phyloP scores from a whole-genome alignment of 64 coral and sea anemone genomes.

The Orbicella faveolata region DNA sequence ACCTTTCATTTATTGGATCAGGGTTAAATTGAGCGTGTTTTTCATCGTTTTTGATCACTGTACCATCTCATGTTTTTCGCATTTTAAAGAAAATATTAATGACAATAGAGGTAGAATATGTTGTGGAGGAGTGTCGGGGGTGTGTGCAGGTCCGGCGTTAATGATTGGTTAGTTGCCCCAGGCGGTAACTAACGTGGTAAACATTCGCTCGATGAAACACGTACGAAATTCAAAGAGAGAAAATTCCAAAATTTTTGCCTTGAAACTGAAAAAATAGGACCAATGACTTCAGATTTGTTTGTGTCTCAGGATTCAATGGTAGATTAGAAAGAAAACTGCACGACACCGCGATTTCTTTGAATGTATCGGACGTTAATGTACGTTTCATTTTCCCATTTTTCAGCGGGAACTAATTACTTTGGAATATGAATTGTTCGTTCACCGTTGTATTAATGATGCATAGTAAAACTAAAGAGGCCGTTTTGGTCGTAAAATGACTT shows the following conservation, averaged over 20 bases:
- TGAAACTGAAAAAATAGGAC: background rate
- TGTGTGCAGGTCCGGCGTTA: background rate
- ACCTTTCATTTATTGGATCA: background rate
- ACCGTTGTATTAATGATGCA: too few relatives aligned
- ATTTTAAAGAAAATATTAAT: background rate
- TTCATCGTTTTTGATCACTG: background rate
- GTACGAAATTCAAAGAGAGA: background rate
- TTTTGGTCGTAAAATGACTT: too few relatives aligned
- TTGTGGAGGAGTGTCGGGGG: conserved; percentile 8
- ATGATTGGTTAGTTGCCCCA: conserved; percentile 5
- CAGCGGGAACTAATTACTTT: too few relatives aligned
- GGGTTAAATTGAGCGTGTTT: background rate
- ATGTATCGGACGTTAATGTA: too few relatives aligned
- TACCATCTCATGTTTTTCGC: background rate
- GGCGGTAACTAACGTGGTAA: background rate
- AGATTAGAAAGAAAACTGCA: too few relatives aligned
- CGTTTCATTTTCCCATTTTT: too few relatives aligned
- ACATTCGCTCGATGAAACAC: background rate
- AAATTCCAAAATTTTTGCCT: background rate
- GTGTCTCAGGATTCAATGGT: too few relatives aligned
- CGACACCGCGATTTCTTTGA: too few relatives aligned
- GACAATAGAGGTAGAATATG: background rate
- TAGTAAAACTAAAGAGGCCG: too few relatives aligned
- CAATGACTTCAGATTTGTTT: too few relatives aligned
- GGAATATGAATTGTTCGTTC: too few relatives aligned